These are phyloP conservation scores for Darevskia mixta DNA, from an alignment of 2,797 vertebrate species.

Conservation along the genomic window DNA sequence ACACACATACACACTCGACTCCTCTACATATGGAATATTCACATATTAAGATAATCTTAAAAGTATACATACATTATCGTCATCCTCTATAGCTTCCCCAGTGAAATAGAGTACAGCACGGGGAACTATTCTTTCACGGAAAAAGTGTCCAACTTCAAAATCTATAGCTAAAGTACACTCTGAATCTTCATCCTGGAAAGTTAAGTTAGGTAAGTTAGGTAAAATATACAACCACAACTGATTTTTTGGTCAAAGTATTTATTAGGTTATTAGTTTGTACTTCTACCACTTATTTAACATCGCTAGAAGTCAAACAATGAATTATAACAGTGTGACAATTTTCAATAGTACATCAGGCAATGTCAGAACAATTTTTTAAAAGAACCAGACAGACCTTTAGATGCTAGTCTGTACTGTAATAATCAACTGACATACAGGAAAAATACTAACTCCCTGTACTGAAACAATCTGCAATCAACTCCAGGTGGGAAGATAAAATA, in stretches of 20 bases:
- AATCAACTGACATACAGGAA: neutral
- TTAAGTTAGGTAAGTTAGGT: slow-evolving; percentile 6
- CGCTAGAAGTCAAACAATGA: neutral
- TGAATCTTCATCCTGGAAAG: slow-evolving; percentile 92
- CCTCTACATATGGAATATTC: neutral
- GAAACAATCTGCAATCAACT: neutral
- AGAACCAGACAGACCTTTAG: neutral
- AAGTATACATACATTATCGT: slow-evolving; percentile 89
- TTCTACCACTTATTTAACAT: neutral
- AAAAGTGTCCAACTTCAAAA: slow-evolving; percentile 98
- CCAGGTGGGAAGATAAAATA: neutral
- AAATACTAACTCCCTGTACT: neutral
- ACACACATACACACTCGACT: no score
- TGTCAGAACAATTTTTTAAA: neutral
- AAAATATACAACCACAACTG: neutral
- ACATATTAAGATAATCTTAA: slow-evolving; percentile 8
- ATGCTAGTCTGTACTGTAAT: neutral
- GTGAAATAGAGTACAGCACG: slow-evolving; percentile 98
- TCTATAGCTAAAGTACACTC: slow-evolving; percentile 94
- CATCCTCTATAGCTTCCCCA: slow-evolving; percentile 95
- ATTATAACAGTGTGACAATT: neutral
- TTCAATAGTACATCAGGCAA: neutral
- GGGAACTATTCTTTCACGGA: slow-evolving; percentile 96
- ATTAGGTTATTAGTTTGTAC: neutral
- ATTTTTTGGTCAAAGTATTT: neutral